Conservation (phyloP, 2,888 invertebrate genomes). For the Troides oblongomaculatus region DNA sequence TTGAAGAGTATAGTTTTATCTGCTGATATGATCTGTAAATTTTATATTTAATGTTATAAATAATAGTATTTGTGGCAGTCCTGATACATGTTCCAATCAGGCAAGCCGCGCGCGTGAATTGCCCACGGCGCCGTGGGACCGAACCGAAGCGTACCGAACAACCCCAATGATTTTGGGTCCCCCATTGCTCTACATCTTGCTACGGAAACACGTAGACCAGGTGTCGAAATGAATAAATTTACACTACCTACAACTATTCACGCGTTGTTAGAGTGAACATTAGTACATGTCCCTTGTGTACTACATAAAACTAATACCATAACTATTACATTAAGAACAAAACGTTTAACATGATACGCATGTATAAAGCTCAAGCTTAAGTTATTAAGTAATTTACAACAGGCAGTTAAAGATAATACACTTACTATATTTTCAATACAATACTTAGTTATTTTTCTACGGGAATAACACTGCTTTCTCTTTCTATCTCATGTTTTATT, state of each 20-base stretch:
- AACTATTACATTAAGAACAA: no score
- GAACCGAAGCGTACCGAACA: conserved; percentile 24
- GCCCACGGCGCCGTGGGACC: conserved; percentile 17
- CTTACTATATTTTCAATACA: no score
- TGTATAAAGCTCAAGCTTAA: no score
- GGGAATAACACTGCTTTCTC: no score
- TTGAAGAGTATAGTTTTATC: no score
- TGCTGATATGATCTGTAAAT: not conserved
- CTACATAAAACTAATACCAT: no score
- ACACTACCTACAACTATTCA: not conserved
- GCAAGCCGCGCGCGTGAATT: conserved; percentile 27
- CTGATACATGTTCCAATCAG: conserved; percentile 19
- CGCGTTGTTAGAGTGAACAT: not conserved
- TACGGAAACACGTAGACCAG: not conserved
- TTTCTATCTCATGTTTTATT: no score
- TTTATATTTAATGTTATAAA: not conserved
- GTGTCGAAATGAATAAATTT: not conserved
- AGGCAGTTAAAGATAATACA: no score
- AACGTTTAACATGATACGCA: no score
- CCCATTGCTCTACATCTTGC: conserved; percentile 13
- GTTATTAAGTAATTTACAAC: no score
- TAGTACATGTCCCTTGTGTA: no score
- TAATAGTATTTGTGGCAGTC: conserved; percentile 6
- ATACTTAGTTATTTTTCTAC: no score
- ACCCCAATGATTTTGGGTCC: conserved; percentile 16